Conservation (phyloP, 2,888 invertebrate species). For the Nebria brevicollis region DNA sequence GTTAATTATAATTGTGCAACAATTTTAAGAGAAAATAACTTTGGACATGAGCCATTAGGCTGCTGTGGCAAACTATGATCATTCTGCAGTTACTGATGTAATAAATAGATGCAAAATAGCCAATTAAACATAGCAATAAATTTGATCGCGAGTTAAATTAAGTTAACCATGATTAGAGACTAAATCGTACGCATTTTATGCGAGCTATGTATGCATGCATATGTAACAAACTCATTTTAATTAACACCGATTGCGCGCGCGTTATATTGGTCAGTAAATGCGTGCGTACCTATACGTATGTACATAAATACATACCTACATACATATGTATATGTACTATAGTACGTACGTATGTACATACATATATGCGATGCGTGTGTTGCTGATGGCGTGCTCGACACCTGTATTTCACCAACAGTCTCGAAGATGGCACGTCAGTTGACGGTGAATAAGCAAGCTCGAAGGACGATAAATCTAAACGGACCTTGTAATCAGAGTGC, state of each 20-base stretch:
- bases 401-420: conserved; percentile 20
- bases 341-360: no score
- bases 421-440: conserved; percentile 26
- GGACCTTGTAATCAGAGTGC: conserved; percentile 25
- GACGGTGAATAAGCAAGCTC: conserved; percentile 16
- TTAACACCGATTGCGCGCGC: neutral
- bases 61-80: neutral
- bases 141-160: neutral
- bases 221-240: neutral
- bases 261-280: neutral
- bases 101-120: conserved; percentile 1
- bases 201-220: neutral
- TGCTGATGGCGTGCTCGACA: conserved; percentile 17
- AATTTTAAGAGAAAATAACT: neutral
- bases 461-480: conserved; percentile 20
- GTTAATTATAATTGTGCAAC: neutral
- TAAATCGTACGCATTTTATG: conserved; percentile 6
- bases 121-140: neutral
- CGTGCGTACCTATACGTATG: neutral
- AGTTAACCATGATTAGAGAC: neutral
- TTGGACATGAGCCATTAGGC: neutral
- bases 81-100: neutral
- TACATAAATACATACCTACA: no score
- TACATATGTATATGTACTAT: no score
- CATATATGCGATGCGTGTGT: neutral